Percentiles rank a stretch among this genome's conserved stretches.
These are phyloP conservation scores for Tragelaphus strepsiceros DNA, from an alignment of 2,113 vertebrate genomes.

Conservation along the genomic window DNA sequence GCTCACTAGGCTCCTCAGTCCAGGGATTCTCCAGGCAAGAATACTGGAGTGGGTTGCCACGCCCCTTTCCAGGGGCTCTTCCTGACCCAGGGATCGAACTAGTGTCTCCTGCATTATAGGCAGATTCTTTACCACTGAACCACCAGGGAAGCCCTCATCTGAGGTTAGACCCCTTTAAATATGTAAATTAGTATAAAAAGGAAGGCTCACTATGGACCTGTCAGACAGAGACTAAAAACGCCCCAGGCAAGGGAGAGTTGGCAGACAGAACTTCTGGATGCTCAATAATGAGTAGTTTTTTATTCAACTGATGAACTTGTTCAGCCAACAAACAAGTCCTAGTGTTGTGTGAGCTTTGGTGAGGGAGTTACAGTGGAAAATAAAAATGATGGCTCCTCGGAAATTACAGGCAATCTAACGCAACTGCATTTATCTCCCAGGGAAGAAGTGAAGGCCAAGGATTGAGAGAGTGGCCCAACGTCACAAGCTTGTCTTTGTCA, in stretches of 20 bases:
- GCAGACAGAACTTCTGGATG: not conserved
- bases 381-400: not conserved
- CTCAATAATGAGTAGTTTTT: not conserved
- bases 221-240: not conserved
- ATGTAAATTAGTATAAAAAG: not conserved
- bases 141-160: not conserved
- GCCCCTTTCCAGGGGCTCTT: not conserved
- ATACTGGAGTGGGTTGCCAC: not conserved
- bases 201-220: not conserved
- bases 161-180: not conserved
- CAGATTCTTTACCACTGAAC: not conserved
- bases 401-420: not conserved
- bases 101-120: not conserved
- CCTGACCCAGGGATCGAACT: not conserved
- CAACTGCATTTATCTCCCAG: not conserved
- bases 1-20: not conserved
- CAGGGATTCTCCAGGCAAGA: not conserved
- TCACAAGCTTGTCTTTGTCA: not conserved
- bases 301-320: not conserved
- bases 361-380: not conserved
- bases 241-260: not conserved
- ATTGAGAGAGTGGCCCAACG: fast-evolving
- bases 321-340: not conserved
- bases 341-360: not conserved
- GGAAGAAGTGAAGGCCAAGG: not conserved